Evolutionary conservation across 2,113 vertebrate genomes (phyloP).

Genomic region (Thomomys bottae): DNA sequence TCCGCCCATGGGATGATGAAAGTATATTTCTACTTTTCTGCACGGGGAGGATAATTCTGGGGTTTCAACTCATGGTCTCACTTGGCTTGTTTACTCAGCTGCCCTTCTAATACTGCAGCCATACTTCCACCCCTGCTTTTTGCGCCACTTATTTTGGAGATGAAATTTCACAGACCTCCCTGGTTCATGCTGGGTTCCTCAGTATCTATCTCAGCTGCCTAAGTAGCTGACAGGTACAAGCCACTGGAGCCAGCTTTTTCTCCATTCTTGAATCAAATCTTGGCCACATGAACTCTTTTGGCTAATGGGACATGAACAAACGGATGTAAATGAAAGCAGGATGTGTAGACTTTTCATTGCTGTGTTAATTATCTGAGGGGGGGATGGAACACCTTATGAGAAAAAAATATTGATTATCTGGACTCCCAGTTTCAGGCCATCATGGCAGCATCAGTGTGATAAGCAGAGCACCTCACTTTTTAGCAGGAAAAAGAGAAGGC

Average conservation of each 20-base stretch:
- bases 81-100: too few relatives aligned
- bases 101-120: too few relatives aligned
- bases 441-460: background rate
- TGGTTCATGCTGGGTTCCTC: too few relatives aligned
- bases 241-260: background rate
- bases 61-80: too few relatives aligned
- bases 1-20: background rate
- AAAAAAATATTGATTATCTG: background rate
- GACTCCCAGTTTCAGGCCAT: background rate
- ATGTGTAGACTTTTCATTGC: background rate
- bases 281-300: background rate
- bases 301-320: conserved; percentile 15
- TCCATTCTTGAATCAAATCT: conserved; percentile 14
- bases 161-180: too few relatives aligned
- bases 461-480: background rate
- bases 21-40: background rate
- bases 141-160: too few relatives aligned
- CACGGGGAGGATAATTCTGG: background rate
- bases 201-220: too few relatives aligned
- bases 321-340: background rate
- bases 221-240: too few relatives aligned
- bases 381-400: background rate
- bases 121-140: too few relatives aligned
- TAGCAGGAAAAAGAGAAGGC: background rate
- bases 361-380: background rate